Evolutionary conservation across 2,888 invertebrate genomes (phyloP), one percentile per base, ranked within the genome.

Genomic region (Herminia tarsipennalis): DNA sequence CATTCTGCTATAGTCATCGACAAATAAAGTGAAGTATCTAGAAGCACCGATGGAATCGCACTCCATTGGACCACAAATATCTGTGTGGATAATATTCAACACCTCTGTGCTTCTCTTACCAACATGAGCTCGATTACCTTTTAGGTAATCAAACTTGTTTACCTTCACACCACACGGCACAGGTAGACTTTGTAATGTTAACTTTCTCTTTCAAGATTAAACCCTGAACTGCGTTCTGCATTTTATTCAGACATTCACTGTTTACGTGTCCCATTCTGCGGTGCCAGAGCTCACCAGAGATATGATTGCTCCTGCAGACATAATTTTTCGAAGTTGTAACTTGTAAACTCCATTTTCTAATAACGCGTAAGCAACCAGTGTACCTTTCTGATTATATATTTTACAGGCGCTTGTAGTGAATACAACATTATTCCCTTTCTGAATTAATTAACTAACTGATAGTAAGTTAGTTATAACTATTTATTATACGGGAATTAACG

Each of bases 111-210:
- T 65, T 58, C 67, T 62, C 4, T 51, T 44, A 13, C 45, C 46
- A 18, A 34, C 44, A 33, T 52, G 22, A 16, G 22, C n/a, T n/a
- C n/a, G n/a, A n/a, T n/a, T n/a, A n/a, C n/a, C n/a, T 35, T 44
- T 73, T 73, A 14, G 71, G 64, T 54, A 64, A 40, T 9, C 69
- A 42, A 3, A 30, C 28, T 40, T 73, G 70, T 38, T 72, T 70
- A 3, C 66, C 70, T 54, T 69, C 48, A 47, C 68, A 64, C 52
- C 55, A 22, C n/a, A 22, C 22, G 8, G n/a, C n/a, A n/a, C 22
- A 22, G n/a, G 4, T 22, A 44, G 13, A 45, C 50, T 21, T 14
- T 14, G 6, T 22, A 22, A 22, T 22, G 8, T 22, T 8, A 28
- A 22, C 22, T 18, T 18, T 18, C 22, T 22, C n/a, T n/a, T n/a